Evolutionary conservation across 2,888 invertebrate species (phyloP).

Genomic region (Watsonalla binaria): DNA sequence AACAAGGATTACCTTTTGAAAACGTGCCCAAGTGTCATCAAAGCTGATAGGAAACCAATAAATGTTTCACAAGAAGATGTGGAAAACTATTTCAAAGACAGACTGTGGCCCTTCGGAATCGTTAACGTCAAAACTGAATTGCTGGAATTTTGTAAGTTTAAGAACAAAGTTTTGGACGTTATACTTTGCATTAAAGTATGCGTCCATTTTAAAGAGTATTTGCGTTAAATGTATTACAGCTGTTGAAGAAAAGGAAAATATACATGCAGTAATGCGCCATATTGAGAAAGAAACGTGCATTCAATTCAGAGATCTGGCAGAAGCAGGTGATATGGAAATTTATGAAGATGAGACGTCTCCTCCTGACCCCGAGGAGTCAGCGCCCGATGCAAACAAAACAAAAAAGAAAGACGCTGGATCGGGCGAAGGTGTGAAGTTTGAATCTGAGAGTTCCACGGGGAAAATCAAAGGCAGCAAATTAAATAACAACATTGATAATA

Average conservation of each 20-base stretch:
- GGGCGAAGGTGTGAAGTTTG: too few species aligned
- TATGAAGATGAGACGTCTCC: too few species aligned
- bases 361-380: too few species aligned
- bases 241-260: slow-evolving; percentile 60
- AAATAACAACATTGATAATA: too few species aligned
- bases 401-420: too few species aligned
- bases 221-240: slow-evolving; percentile 30
- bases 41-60: slow-evolving; percentile 6
- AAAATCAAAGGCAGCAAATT: too few species aligned
- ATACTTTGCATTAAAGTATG: background rate
- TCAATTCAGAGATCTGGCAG: slow-evolving; percentile 39
- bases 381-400: too few species aligned
- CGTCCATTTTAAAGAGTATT: too few species aligned
- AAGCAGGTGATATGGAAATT: background rate
- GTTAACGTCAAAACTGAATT: slow-evolving; percentile 49
- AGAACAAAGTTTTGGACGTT: too few species aligned
- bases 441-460: too few species aligned
- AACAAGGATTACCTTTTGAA: slow-evolving; percentile 55
- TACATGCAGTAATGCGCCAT: slow-evolving; percentile 54
- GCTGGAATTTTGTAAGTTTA: slow-evolving; percentile 62
- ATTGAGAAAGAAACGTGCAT: slow-evolving; percentile 66
- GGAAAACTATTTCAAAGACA: slow-evolving; percentile 45
- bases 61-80: slow-evolving; percentile 33
- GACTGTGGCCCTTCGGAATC: slow-evolving; percentile 56
- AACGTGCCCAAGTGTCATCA: slow-evolving; percentile 61